phyloP scores from a whole-genome alignment of 2,888 invertebrate species.

The Therioaphis trifolii region DNA sequence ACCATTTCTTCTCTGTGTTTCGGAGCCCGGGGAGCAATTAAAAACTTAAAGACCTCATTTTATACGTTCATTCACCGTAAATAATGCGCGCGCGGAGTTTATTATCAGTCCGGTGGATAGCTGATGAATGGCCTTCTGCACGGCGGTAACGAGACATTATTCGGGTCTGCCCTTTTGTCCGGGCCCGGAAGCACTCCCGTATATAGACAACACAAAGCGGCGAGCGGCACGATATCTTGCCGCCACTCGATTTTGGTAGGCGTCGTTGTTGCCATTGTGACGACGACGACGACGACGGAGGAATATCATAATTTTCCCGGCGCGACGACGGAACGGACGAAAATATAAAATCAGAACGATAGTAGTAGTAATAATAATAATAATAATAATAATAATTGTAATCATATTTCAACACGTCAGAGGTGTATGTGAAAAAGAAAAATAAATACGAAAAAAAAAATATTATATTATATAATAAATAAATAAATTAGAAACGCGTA shows the following conservation, averaged over 20 bases:
- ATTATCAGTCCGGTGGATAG: constrained; percentile 40
- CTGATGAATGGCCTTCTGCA: constrained; percentile 47
- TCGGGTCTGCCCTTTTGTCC: constrained; percentile 18
- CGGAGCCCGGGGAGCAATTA: constrained; percentile 13
- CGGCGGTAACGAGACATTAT: constrained; percentile 35
- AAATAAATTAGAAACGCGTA: too few species aligned
- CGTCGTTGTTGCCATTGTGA: constrained; percentile 26
- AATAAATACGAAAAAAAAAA: not conserved
- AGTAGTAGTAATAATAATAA: not conserved
- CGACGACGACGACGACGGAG: too few species aligned
- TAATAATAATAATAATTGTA: too few species aligned
- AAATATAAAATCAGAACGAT: not conserved
- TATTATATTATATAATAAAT: not conserved
- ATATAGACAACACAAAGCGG: constrained; percentile 33
- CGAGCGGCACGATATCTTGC: constrained; percentile 7
- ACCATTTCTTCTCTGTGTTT: not conserved
- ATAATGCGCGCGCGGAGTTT: constrained; percentile 32
- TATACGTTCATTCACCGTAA: constrained; percentile 31
- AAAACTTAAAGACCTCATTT: constrained; percentile 42
- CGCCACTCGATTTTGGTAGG: not conserved
- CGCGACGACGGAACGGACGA: not conserved
- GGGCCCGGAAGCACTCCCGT: not conserved
- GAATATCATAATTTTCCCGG: not conserved
- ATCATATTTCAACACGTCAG: not conserved
- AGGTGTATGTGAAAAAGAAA: not conserved